Conservation (phyloP, 2,888 invertebrate genomes). For the Catocala fraxini region DNA sequence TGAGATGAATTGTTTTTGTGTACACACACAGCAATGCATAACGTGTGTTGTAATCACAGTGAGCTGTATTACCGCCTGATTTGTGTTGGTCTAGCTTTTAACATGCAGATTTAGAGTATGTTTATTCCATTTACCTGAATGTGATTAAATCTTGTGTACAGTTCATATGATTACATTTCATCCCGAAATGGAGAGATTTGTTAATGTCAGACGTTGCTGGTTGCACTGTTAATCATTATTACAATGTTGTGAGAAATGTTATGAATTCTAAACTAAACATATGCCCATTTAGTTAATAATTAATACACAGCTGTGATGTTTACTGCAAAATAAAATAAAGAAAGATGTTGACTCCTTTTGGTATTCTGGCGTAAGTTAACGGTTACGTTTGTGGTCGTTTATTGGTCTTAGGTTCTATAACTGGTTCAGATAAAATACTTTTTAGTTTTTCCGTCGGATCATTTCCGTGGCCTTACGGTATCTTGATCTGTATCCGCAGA, state of each 20-base stretch:
- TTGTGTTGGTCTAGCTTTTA: slow-evolving; percentile 35
- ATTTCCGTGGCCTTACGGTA: no score
- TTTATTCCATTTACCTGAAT: slow-evolving; percentile 14
- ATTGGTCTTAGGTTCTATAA: no score
- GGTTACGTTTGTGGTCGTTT: no score
- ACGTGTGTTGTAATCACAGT: slow-evolving; percentile 21
- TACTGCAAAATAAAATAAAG: no score
- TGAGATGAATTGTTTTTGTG: slow-evolving; percentile 38
- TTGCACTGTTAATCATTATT: neutral
- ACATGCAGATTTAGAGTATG: slow-evolving; percentile 34
- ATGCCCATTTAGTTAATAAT: no score
- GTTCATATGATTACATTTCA: slow-evolving; percentile 8
- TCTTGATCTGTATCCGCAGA: no score
- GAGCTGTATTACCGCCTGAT: slow-evolving; percentile 23
- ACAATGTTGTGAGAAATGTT: neutral
- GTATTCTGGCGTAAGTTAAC: no score
- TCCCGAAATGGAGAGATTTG: neutral
- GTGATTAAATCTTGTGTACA: slow-evolving; percentile 7
- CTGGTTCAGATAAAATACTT: no score
- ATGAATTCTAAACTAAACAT: no score
- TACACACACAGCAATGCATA: slow-evolving; percentile 14
- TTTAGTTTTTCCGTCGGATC: no score
- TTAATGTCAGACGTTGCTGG: neutral
- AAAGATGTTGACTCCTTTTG: no score
- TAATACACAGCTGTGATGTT: no score